phyloP scores from a whole-genome alignment of 1,140 invertebrate genomes.

The Linepithema humile region DNA sequence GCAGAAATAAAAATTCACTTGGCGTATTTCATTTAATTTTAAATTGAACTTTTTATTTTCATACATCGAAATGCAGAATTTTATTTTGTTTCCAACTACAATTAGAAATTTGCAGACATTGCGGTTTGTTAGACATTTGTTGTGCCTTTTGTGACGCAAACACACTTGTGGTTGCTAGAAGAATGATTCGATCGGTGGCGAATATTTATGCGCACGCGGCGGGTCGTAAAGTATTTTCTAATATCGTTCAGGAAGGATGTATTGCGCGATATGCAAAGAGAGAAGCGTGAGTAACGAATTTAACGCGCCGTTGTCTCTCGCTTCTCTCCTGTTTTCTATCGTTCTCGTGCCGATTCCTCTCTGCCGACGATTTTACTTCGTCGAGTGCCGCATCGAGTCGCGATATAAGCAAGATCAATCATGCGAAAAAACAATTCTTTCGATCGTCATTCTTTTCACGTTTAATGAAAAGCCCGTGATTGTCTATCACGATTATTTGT shows the following conservation, averaged over 20 bases:
- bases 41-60: background rate
- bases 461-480: conserved; percentile 21
- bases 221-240: conserved; percentile 8
- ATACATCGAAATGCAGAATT: background rate
- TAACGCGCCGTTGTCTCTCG: background rate
- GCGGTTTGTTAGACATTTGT: too few relatives aligned
- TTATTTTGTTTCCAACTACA: background rate
- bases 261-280: conserved; percentile 1
- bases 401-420: conserved; percentile 5
- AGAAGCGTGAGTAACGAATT: conserved; percentile 24
- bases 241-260: background rate
- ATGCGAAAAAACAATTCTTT: background rate
- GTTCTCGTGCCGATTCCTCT: background rate
- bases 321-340: background rate
- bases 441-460: background rate
- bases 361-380: conserved; percentile 12
- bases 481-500: background rate
- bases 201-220: conserved; percentile 6
- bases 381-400: background rate
- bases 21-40: background rate
- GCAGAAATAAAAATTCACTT: background rate
- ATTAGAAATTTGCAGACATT: background rate
- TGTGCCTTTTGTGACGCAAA: background rate
- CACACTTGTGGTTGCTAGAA: background rate
- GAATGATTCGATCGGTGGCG: conserved; percentile 13